A percentile compares a stretch with the other conserved stretches of the same genome.
phyloP scores from a whole-genome alignment of 2,888 invertebrate species.

The Clistopyga incitator region DNA sequence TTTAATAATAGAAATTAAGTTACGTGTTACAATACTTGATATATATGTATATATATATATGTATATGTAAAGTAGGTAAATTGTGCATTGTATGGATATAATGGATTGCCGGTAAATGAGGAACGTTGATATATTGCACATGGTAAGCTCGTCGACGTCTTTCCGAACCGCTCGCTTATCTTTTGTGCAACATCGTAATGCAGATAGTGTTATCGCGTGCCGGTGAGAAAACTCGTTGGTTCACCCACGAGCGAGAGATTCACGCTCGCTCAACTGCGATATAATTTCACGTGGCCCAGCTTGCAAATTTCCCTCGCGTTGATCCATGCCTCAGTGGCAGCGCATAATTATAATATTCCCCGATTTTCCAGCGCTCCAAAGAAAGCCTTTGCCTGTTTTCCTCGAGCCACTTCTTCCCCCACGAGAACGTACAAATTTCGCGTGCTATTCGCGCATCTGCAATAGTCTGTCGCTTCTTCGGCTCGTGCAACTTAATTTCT shows the following conservation, averaged over 20 bases:
- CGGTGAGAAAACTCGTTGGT: slow-evolving; percentile 6
- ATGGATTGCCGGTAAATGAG: slow-evolving; percentile 1
- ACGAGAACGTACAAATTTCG: background rate
- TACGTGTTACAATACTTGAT: no score
- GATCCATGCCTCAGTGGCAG: slow-evolving; percentile 7
- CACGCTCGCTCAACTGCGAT: slow-evolving; percentile 16
- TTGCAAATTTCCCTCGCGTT: slow-evolving; percentile 39
- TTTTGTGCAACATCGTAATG: slow-evolving; percentile 20
- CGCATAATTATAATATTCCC: slow-evolving; percentile 38
- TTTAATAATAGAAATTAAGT: no score
- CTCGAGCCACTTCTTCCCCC: background rate
- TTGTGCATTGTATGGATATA: background rate
- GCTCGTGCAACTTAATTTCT: no score
- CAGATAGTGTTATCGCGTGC: slow-evolving; percentile 25
- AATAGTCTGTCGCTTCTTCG: background rate
- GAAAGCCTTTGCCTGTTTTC: background rate
- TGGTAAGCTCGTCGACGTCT: background rate
- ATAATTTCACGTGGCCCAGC: slow-evolving; percentile 17
- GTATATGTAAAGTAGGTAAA: background rate
- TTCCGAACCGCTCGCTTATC: slow-evolving; percentile 1
- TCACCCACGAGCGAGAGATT: slow-evolving; percentile 15
- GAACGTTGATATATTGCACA: slow-evolving; percentile 1
- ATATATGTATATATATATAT: no score
- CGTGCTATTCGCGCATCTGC: background rate
- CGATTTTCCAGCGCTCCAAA: slow-evolving; percentile 13